These are phyloP conservation scores for Andrena trimmerana DNA, from an alignment of 2,888 invertebrate genomes.

Conservation along the genomic window DNA sequence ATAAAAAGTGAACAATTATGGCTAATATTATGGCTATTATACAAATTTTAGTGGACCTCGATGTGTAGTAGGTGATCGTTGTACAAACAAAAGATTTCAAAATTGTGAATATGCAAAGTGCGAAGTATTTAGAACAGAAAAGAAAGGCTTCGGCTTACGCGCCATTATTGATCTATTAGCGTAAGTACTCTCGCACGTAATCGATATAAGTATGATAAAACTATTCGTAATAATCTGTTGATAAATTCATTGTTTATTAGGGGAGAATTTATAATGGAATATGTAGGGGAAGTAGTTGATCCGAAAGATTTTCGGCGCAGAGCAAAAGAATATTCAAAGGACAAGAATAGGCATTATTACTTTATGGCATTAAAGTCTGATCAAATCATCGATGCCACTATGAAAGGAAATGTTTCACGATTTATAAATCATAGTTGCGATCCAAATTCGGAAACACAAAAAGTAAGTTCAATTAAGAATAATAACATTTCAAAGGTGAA, in stretches of 20 bases:
- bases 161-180: conserved; percentile 90
- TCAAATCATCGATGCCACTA: conserved; percentile 98
- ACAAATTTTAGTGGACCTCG: conserved; percentile 91
- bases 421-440: conserved; percentile 99
- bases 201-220: conserved; percentile 60
- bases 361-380: conserved; percentile 98
- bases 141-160: conserved; percentile 97
- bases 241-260: conserved; percentile 84
- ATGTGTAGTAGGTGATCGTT: conserved; percentile 95
- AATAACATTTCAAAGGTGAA: conserved; percentile 78
- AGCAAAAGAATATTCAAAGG: conserved; percentile 94
- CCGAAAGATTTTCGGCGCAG: conserved; percentile 95
- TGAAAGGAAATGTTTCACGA: conserved; percentile 97
- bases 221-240: neutral
- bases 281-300: conserved; percentile 98
- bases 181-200: conserved; percentile 86
- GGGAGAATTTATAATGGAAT: conserved; percentile 98
- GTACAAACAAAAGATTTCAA: conserved; percentile 98
- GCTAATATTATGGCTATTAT: neutral
- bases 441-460: conserved; percentile 99
- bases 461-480: conserved; percentile 83
- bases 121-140: conserved; percentile 95
- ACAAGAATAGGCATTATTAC: conserved; percentile 97
- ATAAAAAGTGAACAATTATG: neutral
- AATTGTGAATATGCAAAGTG: conserved; percentile 93